Percentiles rank a stretch among this genome's conserved stretches.
Evolutionary conservation across 2,113 vertebrate species (phyloP).

Genomic region (Cynopterus brachyotis): DNA sequence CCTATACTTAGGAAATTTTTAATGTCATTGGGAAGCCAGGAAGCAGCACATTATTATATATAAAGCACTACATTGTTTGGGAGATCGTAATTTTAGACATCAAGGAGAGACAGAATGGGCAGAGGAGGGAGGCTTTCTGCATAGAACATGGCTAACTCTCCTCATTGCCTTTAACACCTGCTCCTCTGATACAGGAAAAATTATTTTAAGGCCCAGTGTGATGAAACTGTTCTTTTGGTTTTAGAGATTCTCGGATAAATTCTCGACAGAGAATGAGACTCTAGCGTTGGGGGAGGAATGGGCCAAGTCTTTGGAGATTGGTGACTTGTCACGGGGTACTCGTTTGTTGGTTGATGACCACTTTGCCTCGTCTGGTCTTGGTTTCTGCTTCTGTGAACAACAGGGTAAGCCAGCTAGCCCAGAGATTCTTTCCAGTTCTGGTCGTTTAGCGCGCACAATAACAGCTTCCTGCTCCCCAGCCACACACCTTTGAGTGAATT

Average conservation of each 20-base stretch:
- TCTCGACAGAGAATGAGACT: not conserved
- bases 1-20: not conserved
- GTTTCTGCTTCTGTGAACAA: not conserved
- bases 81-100: not conserved
- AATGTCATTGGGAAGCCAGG: conserved; percentile 25
- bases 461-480: not conserved
- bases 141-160: not conserved
- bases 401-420: not conserved
- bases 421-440: not conserved
- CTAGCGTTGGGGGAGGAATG: not conserved
- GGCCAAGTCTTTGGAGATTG: not conserved
- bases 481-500: not conserved
- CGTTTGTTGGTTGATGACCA: not conserved
- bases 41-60: not conserved
- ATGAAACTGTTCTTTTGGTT: not conserved
- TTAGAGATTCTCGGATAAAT: not conserved
- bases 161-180: not conserved
- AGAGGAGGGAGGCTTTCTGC: not conserved
- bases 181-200: not conserved
- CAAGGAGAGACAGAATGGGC: not conserved
- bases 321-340: not conserved
- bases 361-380: not conserved
- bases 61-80: not conserved
- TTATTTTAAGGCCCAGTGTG: not conserved
- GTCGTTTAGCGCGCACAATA: not conserved